These are phyloP conservation scores for Melanocharis versteri DNA, from an alignment of 2,113 vertebrate genomes.

Conservation along the genomic window DNA sequence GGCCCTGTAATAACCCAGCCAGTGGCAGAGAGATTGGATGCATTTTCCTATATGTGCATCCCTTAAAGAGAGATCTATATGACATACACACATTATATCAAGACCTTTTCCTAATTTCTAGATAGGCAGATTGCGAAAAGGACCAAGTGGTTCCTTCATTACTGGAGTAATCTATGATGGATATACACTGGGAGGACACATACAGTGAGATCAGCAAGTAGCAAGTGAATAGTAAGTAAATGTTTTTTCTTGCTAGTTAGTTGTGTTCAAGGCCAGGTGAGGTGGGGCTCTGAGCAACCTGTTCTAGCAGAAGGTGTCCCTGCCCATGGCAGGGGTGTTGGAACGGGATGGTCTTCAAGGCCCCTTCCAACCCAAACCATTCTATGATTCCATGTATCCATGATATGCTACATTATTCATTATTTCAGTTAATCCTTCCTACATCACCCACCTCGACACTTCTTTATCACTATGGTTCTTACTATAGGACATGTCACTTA, in stretches of 20 bases:
- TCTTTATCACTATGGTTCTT: not conserved
- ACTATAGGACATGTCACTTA: not conserved
- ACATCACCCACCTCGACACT: not conserved
- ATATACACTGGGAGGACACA: not conserved
- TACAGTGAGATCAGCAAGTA: not conserved
- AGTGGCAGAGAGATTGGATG: not conserved
- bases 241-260: not conserved
- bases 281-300: not conserved
- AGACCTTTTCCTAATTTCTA: not conserved
- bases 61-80: not conserved
- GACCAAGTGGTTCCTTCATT: not conserved
- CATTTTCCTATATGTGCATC: not conserved
- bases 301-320: not conserved
- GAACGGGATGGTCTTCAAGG: not conserved
- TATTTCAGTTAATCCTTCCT: not conserved
- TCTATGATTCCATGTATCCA: not conserved
- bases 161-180: not conserved
- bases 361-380: not conserved
- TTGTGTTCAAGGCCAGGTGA: not conserved
- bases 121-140: not conserved
- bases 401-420: not conserved
- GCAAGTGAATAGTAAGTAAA: not conserved
- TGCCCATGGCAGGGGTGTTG: accelerated
- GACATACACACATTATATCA: not conserved
- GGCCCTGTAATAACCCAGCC: not conserved